A percentile compares a stretch with the other conserved stretches of the same genome.
These are phyloP conservation scores for Ladona fulva DNA, from an alignment of 1,140 invertebrate genomes.

Conservation along the genomic window DNA sequence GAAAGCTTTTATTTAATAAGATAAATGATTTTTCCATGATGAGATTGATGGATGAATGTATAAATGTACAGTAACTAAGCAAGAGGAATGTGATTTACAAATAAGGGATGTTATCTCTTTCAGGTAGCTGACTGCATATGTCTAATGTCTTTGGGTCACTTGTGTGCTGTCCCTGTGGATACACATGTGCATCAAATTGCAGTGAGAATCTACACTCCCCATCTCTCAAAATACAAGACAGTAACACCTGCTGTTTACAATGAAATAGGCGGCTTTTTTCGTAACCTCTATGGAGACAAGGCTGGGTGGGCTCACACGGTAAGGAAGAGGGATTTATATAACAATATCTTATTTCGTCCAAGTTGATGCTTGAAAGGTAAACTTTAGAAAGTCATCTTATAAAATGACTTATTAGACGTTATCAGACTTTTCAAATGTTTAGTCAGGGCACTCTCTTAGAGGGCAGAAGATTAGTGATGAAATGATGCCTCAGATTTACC, in stretches of 20 bases:
- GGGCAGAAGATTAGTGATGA: not conserved
- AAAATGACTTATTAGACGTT: not conserved
- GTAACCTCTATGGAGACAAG: slow-evolving; percentile 70
- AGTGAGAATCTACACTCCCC: slow-evolving; percentile 66
- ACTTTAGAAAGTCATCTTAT: not conserved
- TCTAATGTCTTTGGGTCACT: slow-evolving; percentile 88
- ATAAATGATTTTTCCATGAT: too few species aligned
- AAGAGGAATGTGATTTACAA: too few species aligned
- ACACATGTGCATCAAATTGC: slow-evolving; percentile 95
- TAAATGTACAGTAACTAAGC: too few species aligned
- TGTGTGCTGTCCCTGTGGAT: slow-evolving; percentile 86
- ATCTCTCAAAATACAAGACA: slow-evolving; percentile 64
- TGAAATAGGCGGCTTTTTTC: slow-evolving; percentile 75
- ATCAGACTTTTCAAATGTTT: not conserved
- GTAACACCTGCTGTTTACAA: slow-evolving; percentile 75
- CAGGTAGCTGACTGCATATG: slow-evolving; percentile 97
- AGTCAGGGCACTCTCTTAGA: not conserved
- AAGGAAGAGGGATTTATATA: slow-evolving; percentile 28
- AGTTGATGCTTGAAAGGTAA: not conserved
- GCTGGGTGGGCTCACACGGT: slow-evolving; percentile 96
- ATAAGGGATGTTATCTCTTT: slow-evolving; percentile 18
- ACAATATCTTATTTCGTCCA: not conserved
- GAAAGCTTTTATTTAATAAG: too few species aligned
- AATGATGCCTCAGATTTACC: not conserved
- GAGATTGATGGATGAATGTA: too few species aligned